Conservation (phyloP, 2,797 vertebrate genomes). For the Lepilemur septentrionalis region DNA sequence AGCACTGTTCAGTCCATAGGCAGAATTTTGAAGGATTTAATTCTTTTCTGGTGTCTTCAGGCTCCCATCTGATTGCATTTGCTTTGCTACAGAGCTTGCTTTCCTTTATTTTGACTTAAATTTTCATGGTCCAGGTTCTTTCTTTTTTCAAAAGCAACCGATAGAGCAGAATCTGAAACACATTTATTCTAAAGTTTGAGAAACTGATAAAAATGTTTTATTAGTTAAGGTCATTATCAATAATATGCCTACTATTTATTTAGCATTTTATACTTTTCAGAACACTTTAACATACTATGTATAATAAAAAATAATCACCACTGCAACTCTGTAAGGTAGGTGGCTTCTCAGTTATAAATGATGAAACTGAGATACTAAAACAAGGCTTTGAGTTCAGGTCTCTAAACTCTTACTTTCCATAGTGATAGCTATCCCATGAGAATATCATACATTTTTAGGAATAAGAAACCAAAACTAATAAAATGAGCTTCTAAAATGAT, state of each 20-base stretch:
- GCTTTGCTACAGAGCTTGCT: neutral
- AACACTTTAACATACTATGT: neutral
- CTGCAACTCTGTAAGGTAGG: neutral
- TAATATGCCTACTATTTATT: neutral
- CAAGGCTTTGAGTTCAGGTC: neutral
- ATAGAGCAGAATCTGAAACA: neutral
- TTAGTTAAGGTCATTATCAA: neutral
- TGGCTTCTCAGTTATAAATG: neutral
- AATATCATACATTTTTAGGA: neutral
- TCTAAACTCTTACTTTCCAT: slow-evolving; percentile 27
- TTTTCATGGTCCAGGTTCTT: neutral
- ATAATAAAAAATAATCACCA: neutral
- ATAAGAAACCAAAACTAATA: neutral
- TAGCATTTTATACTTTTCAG: neutral
- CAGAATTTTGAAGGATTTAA: neutral
- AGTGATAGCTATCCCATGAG: neutral
- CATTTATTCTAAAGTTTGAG: neutral
- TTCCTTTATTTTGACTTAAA: neutral
- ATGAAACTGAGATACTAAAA: neutral
- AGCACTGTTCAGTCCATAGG: neutral
- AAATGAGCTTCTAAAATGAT: neutral
- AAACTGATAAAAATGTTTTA: neutral
- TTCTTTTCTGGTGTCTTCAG: neutral
- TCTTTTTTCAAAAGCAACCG: neutral
- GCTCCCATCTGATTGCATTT: neutral